A percentile compares a stretch with the other conserved stretches of the same genome.
Conservation (phyloP, 2,888 invertebrate genomes). For the Rhopalosiphum nymphaeae region DNA sequence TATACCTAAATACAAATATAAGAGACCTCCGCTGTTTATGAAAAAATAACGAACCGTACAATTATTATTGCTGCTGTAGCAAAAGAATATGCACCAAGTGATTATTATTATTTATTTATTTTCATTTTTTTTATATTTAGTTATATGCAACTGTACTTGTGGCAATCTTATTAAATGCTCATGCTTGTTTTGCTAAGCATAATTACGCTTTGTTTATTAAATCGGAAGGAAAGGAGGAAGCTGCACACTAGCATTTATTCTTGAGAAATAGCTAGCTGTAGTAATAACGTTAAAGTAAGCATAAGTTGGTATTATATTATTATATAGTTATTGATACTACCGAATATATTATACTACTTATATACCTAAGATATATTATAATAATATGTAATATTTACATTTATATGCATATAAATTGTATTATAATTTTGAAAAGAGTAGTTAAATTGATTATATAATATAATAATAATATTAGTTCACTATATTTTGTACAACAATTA, state of each 20-base stretch:
- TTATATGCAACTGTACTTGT: neutral
- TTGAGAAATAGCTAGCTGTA: neutral
- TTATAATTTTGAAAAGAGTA: too few species aligned
- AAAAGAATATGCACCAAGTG: neutral
- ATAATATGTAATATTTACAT: too few species aligned
- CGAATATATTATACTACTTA: too few species aligned
- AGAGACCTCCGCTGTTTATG: neutral
- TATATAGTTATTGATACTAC: neutral
- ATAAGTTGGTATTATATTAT: neutral
- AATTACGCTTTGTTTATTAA: slow-evolving; percentile 43
- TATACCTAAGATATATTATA: too few species aligned
- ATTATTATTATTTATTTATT: slow-evolving; percentile 33
- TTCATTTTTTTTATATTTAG: neutral
- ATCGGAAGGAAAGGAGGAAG: slow-evolving; percentile 27
- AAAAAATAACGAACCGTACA: slow-evolving; percentile 43
- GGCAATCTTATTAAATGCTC: slow-evolving; percentile 50
- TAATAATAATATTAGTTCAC: too few species aligned
- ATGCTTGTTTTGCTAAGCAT: slow-evolving; percentile 47
- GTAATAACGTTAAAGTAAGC: neutral
- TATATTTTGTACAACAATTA: neutral
- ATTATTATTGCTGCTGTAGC: slow-evolving; percentile 18
- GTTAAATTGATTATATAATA: neutral
- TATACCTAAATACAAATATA: neutral
- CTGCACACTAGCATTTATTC: neutral
- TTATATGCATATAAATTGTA: neutral